Percentiles rank a stretch among this genome's conserved stretches.
Conservation (phyloP, 2,888 invertebrate genomes). For the Catocala sponsa region DNA sequence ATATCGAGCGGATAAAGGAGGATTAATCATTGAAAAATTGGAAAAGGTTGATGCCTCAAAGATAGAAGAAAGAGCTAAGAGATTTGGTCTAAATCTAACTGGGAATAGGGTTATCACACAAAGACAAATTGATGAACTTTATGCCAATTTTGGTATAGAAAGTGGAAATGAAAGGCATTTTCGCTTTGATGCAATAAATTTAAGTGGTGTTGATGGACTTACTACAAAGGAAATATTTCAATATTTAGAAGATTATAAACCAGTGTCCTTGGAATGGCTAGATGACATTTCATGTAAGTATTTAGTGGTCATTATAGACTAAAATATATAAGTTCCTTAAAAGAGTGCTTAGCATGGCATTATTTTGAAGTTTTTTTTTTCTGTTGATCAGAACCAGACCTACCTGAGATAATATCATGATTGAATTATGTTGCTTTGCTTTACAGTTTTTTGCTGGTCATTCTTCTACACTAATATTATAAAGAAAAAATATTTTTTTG, state of each 20-base stretch:
- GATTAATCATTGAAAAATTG: slow-evolving; percentile 69
- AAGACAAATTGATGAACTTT: slow-evolving; percentile 82
- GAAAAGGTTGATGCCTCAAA: slow-evolving; percentile 80
- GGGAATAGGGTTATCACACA: slow-evolving; percentile 80
- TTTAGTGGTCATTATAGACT: not conserved
- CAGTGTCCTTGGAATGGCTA: slow-evolving; percentile 94
- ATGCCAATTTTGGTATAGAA: slow-evolving; percentile 79
- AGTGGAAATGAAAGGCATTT: slow-evolving; percentile 89
- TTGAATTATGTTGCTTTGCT: too few species aligned
- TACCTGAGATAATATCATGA: too few species aligned
- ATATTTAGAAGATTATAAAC: slow-evolving; percentile 93
- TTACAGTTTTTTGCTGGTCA: too few species aligned
- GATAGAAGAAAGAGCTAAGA: slow-evolving; percentile 79
- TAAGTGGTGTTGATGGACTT: slow-evolving; percentile 92
- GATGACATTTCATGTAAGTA: slow-evolving; percentile 92
- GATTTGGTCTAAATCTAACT: slow-evolving; percentile 80
- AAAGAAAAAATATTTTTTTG: too few species aligned
- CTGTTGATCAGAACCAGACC: too few species aligned
- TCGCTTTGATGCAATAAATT: slow-evolving; percentile 92
- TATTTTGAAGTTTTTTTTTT: too few species aligned
- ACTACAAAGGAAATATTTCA: slow-evolving; percentile 93
- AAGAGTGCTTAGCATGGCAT: too few species aligned
- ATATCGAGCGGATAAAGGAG: slow-evolving; percentile 73
- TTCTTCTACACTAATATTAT: too few species aligned
- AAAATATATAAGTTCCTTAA: too few species aligned